Base-by-base conservation (phyloP, 2,797 vertebrate genomes). In the Periophthalmus magnuspinnatus region DNA sequence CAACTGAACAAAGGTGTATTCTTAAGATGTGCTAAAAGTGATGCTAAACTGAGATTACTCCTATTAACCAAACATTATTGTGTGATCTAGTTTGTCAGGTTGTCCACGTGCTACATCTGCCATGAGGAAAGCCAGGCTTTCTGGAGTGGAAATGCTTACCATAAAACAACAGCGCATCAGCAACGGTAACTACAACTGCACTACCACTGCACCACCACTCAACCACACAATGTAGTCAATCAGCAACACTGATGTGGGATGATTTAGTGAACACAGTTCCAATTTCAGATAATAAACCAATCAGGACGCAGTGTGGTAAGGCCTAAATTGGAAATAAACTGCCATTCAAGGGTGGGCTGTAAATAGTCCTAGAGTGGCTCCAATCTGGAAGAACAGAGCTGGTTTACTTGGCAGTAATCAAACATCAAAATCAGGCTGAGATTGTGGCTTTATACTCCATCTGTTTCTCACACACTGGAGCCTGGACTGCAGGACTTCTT, bases 121-220 rank as follows among this genome's bases (percentile, higher is more conserved):
- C 68, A 99, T 99, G 97, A 98, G 98, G 95, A 99, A 98, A 91
- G 97, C 97, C 73, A 94, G 97, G 84, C 94, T 99, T 82, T 98
- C 97, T 0, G 97, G 97, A 85, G 96, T 98, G 90, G 97, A 99
- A 91, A 96, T 98, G 97, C 92, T 98, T 85, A 96, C 97, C 80
- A 97, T 99, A 94, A 97, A 98, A 83, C 96, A 97, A 84, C 97
- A 98, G 81, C 93, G 94, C 48, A 92, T 94, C 90, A 95, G 94
- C 92, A 97, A 97, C 57, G 97, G 97, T 99, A 96, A 93, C 84
- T 54, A 69, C 68, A 64, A 57, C 62, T 17, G 59, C 59, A 38
- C 34, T 36, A 59, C 59, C n/a, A 41, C 60, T 41, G n/a, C 36
- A 62, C 36, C n/a, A 66, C 67, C 60, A 57, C 77, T 77, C 72